Base-by-base conservation (phyloP, 2,888 invertebrate species). In the Hermaeophaga mercurialis region DNA sequence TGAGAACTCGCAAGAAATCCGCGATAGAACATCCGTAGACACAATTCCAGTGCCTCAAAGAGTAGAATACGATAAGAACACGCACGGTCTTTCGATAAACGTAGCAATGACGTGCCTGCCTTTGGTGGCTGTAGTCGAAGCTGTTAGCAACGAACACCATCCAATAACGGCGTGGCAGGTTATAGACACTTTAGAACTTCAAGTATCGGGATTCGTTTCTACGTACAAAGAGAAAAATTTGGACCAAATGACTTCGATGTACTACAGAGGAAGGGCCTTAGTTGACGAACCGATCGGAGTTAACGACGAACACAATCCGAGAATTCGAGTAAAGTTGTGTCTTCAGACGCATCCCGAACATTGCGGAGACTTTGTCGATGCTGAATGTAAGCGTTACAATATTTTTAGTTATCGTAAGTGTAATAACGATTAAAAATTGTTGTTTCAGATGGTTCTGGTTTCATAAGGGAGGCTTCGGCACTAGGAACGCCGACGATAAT, bases 1-100 rank as follows among this genome's bases (percentile, higher is more conserved):
- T 59, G 90, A 91, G 63, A 91, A 88, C 71, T 94, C 94, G 0
- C 90, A 91, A 68, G 92, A 93, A 73, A 86, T 91, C 39, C 82
- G 85, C 1, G 88, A 88, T 33, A 87, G 88, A 3, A 94, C 94
- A 0, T 88, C 90, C 67, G 92, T 95, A 12, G 91, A 92, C 64
- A 84, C 88, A 70, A 91, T 94, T 47, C 89, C 91, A 1, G 80
- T 88, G 0, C 91, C 94, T 0, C 83, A 90, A 62, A 84, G 90
- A 61, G 92, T 93, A 17, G 89, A 88, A 19, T 94, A 87, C 72
- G 92, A 94, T 73, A 91, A 91, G 2, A 85, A 85, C 66, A 85
- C 89, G 2, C 85, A 86, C 38, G 85, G 84, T 0, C 77, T 94
- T 9, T 86, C 88, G n/a, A 88, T 94, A 71, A 89, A 88, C 67